These are phyloP conservation scores for Hydra vulgaris DNA, from an alignment of 30 jellyfish, hydroid and myxozoan species.

Conservation along the genomic window DNA sequence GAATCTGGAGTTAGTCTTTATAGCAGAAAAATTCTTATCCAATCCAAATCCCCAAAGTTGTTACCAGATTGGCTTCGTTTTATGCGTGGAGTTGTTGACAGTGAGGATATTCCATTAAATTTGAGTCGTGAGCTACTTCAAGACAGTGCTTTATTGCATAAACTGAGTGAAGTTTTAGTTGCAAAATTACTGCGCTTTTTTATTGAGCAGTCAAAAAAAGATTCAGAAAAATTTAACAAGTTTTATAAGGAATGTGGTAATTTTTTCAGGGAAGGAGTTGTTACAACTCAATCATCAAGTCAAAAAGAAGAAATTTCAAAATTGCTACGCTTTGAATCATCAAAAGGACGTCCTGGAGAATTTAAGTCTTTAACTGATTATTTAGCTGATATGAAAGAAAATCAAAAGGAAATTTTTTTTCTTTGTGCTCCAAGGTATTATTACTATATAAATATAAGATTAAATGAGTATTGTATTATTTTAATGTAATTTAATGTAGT, in stretches of 20 bases:
- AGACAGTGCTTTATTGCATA: slow-evolving; percentile 77
- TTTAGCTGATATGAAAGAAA: slow-evolving; percentile 71
- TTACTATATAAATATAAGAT: too few relatives aligned
- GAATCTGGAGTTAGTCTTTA: slow-evolving; percentile 84
- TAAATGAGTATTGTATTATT: too few relatives aligned
- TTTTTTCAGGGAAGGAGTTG: slow-evolving; percentile 86
- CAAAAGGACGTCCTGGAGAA: slow-evolving; percentile 73
- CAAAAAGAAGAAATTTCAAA: slow-evolving; percentile 77
- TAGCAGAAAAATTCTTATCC: slow-evolving; percentile 77
- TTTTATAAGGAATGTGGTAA: slow-evolving; percentile 84
- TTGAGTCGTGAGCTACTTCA: slow-evolving; percentile 91
- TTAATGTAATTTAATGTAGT: too few relatives aligned
- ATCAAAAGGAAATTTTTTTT: slow-evolving; percentile 69
- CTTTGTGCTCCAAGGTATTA: slow-evolving; percentile 89
- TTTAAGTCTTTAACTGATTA: slow-evolving; percentile 52
- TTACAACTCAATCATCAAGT: slow-evolving; percentile 63
- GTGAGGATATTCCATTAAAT: slow-evolving; percentile 94
- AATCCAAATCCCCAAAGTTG: slow-evolving; percentile 77
- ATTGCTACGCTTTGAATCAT: slow-evolving; percentile 72
- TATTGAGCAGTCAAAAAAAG: slow-evolving; percentile 75
- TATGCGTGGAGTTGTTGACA: slow-evolving; percentile 91
- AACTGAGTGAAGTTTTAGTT: slow-evolving; percentile 55
- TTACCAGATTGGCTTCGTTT: slow-evolving; percentile 92
- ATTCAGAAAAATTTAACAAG: slow-evolving; percentile 72
- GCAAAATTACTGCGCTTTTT: slow-evolving; percentile 50